phyloP scores from a whole-genome alignment of 2,797 vertebrate species.

The Melanotaenia maccullochi region DNA sequence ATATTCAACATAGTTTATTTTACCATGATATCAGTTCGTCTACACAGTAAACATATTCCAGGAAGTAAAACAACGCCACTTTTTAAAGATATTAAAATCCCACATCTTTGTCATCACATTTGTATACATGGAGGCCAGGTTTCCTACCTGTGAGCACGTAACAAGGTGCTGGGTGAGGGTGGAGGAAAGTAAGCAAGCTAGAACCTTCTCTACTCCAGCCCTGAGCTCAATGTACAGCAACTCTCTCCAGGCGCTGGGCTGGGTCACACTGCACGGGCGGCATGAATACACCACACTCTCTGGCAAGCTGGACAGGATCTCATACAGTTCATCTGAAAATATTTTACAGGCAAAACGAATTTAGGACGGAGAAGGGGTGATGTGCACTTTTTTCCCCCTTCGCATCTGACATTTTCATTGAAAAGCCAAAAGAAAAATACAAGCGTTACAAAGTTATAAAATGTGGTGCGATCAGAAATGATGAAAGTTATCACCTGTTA shows the following conservation, averaged over 20 bases:
- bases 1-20: background rate
- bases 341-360: slow-evolving; percentile 4
- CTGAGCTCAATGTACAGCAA: slow-evolving; percentile 88
- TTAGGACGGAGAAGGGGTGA: background rate
- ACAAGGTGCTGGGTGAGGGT: slow-evolving; percentile 86
- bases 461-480: background rate
- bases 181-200: slow-evolving; percentile 88
- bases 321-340: slow-evolving; percentile 89
- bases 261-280: slow-evolving; percentile 86
- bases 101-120: background rate
- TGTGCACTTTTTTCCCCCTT: background rate
- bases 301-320: slow-evolving; percentile 91
- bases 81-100: background rate
- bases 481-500: slow-evolving; percentile 84
- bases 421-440: background rate
- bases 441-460: slow-evolving; percentile 2
- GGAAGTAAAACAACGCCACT: background rate
- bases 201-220: slow-evolving; percentile 88
- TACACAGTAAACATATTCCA: background rate
- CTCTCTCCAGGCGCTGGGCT: slow-evolving; percentile 88
- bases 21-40: background rate
- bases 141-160: slow-evolving; percentile 86
- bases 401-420: background rate
- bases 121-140: background rate
- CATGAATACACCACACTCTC: slow-evolving; percentile 93